These are phyloP conservation scores for Leptinotarsa juncta DNA, from an alignment of 2,888 invertebrate species.

Conservation along the genomic window DNA sequence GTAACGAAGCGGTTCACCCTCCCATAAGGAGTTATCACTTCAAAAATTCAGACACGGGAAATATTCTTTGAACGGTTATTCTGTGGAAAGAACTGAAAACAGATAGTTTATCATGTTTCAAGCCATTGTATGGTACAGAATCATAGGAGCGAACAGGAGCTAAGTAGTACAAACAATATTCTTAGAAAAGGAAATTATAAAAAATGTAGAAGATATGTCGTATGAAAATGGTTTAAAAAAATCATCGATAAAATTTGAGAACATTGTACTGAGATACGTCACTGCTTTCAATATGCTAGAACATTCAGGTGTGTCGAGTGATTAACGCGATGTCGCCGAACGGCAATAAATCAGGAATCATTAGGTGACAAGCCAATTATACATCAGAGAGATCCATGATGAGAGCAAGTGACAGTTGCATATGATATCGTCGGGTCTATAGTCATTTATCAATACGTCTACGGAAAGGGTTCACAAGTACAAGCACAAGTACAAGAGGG, in stretches of 20 bases:
- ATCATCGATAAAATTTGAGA: neutral
- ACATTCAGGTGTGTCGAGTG: constrained; percentile 11
- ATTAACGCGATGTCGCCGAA: constrained; percentile 39
- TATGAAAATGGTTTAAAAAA: neutral
- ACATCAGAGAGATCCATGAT: constrained; percentile 52
- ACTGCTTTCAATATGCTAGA: constrained; percentile 8
- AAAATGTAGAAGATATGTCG: no score
- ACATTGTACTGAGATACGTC: neutral
- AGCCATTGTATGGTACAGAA: no score
- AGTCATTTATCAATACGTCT: constrained; percentile 41
- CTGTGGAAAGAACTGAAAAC: no score
- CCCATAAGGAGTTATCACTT: no score
- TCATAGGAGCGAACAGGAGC: no score
- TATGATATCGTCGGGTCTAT: constrained; percentile 52
- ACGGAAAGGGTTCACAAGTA: neutral
- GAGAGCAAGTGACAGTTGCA: constrained; percentile 54
- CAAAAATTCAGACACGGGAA: no score
- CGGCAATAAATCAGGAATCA: constrained; percentile 59
- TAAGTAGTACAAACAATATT: no score
- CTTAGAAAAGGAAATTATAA: no score
- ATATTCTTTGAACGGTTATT: no score
- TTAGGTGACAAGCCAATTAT: constrained; percentile 60
- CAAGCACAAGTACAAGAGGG: neutral
- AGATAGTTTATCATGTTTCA: no score
- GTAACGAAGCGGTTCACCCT: no score